Conservation (phyloP, 2,888 invertebrate species). For the Cheilosia vernalis region DNA sequence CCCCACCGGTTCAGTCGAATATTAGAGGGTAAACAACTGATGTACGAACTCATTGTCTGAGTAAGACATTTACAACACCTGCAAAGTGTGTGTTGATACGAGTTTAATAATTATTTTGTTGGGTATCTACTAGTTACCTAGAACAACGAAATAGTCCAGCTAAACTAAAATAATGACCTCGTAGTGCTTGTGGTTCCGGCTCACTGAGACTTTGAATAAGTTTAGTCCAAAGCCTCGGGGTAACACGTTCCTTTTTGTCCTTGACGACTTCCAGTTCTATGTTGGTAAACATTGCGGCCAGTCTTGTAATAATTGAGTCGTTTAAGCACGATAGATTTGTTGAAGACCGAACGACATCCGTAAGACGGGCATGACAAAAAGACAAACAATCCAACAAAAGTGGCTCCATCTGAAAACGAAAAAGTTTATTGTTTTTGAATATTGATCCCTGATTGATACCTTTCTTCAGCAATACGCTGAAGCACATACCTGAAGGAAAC, state of each 20-base stretch:
- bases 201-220: slow-evolving; percentile 91
- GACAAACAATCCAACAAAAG: slow-evolving; percentile 93
- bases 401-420: slow-evolving; percentile 91
- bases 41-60: slow-evolving; percentile 87
- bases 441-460: neutral
- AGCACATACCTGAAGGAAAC: slow-evolving; percentile 88
- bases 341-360: slow-evolving; percentile 92
- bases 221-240: slow-evolving; percentile 92
- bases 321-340: slow-evolving; percentile 95
- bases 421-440: neutral
- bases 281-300: slow-evolving; percentile 95
- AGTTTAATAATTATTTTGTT: no score
- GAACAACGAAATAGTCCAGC: slow-evolving; percentile 90
- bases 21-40: slow-evolving; percentile 89
- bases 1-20: slow-evolving; percentile 90
- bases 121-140: slow-evolving; percentile 81
- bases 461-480: neutral
- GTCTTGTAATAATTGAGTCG: slow-evolving; percentile 88
- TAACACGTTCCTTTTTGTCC: slow-evolving; percentile 95
- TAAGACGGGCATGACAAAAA: slow-evolving; percentile 94
- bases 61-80: slow-evolving; percentile 90
- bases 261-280: slow-evolving; percentile 92
- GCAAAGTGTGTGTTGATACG: slow-evolving; percentile 8
- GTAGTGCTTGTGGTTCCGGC: slow-evolving; percentile 88
- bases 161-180: slow-evolving; percentile 92